These are phyloP conservation scores for Muntiacus muntjak DNA, from an alignment of 2,113 vertebrate species.

Conservation along the genomic window DNA sequence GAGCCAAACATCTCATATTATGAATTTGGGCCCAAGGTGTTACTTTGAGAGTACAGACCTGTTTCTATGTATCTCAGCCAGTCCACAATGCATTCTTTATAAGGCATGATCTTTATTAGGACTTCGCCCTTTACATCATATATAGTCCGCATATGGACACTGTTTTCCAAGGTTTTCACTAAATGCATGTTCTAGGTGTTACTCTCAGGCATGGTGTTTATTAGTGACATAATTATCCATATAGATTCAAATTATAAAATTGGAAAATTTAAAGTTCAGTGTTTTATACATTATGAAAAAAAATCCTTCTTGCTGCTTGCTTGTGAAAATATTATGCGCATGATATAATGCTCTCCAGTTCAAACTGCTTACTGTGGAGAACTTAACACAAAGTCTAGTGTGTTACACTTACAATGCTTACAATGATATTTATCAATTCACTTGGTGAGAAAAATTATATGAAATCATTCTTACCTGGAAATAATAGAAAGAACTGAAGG, in stretches of 20 bases:
- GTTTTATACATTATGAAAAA: constrained; percentile 25
- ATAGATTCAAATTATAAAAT: constrained; percentile 45
- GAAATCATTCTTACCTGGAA: background rate
- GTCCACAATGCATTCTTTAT: constrained; percentile 40
- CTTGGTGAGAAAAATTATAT: background rate
- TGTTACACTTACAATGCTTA: background rate
- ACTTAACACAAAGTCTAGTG: background rate
- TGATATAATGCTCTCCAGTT: constrained; percentile 3
- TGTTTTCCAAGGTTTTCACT: constrained; percentile 1
- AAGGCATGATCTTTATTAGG: constrained; percentile 68
- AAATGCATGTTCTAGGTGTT: constrained; percentile 37
- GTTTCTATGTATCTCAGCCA: constrained; percentile 37
- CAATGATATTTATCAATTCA: background rate
- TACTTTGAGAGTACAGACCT: constrained; percentile 33
- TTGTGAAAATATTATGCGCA: constrained; percentile 16
- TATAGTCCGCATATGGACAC: background rate
- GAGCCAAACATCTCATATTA: constrained; percentile 43
- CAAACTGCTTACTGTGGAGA: background rate
- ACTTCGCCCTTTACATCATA: constrained; percentile 43
- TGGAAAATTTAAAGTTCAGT: constrained; percentile 34
- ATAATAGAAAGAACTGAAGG: background rate
- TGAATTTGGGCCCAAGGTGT: constrained; percentile 58
- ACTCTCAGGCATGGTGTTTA: constrained; percentile 20
- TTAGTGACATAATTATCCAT: constrained; percentile 57
- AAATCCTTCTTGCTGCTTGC: background rate